These are phyloP conservation scores for Tragelaphus strepsiceros DNA, from an alignment of 2,113 vertebrate species.

Conservation along the genomic window DNA sequence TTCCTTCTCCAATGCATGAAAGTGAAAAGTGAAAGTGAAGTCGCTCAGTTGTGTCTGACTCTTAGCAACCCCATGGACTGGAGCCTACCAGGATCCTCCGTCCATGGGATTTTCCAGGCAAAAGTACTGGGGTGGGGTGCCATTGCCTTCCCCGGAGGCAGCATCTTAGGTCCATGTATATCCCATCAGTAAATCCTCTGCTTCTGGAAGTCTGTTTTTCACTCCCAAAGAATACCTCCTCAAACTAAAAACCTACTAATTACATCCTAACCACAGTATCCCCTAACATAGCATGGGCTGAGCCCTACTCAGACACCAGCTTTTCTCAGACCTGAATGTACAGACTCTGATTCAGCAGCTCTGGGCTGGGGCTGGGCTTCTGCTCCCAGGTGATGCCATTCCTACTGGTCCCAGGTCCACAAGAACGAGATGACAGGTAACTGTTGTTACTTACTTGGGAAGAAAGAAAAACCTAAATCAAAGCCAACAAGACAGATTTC, in stretches of 20 bases:
- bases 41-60: no score
- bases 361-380: neutral
- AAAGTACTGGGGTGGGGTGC: no score
- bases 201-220: neutral
- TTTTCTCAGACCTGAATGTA: neutral
- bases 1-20: no score
- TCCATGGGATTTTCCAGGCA: no score
- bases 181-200: neutral
- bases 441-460: neutral
- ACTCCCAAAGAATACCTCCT: neutral
- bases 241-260: neutral
- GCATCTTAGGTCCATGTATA: neutral
- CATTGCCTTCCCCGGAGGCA: neutral
- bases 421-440: neutral
- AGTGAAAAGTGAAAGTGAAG: no score
- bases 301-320: neutral
- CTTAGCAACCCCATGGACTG: no score
- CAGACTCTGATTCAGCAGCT: neutral
- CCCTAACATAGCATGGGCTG: neutral
- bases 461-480: neutral
- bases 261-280: neutral
- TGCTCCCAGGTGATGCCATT: neutral
- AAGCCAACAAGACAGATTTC: neutral
- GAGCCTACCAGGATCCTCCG: no score
- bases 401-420: neutral